A percentile compares a stretch with the other conserved stretches of the same genome.
These are phyloP conservation scores for Halcyon badia DNA, from an alignment of 2,797 vertebrate species.

Conservation along the genomic window DNA sequence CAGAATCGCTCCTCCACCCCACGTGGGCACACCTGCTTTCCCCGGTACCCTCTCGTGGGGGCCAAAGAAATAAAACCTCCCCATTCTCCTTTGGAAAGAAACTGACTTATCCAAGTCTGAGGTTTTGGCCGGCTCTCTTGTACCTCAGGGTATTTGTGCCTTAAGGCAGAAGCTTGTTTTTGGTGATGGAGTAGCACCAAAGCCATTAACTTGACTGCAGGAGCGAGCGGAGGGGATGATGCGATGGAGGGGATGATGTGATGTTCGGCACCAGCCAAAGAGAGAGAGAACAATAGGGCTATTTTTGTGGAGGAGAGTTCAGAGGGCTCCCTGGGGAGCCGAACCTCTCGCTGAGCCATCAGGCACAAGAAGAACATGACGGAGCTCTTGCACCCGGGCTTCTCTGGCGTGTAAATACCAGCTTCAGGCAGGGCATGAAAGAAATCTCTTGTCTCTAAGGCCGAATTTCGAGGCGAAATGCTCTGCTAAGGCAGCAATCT, in stretches of 20 bases:
- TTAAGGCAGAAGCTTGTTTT: rapidly evolving
- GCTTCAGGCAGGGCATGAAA: neutral
- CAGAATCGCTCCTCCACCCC: rapidly evolving
- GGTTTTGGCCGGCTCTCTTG: neutral
- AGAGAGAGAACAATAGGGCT: conserved; percentile 19
- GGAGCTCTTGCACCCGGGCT: neutral
- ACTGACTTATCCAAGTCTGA: neutral
- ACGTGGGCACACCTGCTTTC: rapidly evolving
- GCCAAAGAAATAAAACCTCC: neutral
- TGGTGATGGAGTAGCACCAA: neutral
- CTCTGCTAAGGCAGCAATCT: conserved; percentile 24
- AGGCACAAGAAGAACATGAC: neutral
- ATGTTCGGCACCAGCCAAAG: neutral
- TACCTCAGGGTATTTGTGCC: neutral
- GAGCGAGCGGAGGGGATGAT: neutral
- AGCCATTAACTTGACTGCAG: neutral
- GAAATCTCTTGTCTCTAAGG: conserved; percentile 37
- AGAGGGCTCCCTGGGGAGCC: neutral
- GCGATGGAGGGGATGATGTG: conserved; percentile 2
- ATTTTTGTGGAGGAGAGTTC: neutral
- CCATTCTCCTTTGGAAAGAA: neutral
- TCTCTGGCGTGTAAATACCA: neutral
- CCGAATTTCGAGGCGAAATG: neutral
- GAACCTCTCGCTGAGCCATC: neutral
- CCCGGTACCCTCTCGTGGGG: too few relatives aligned